Percentiles rank a stretch among this genome's conserved stretches.
Conservation (phyloP, 2,113 vertebrate species). For the Datnioides undecimradiatus region DNA sequence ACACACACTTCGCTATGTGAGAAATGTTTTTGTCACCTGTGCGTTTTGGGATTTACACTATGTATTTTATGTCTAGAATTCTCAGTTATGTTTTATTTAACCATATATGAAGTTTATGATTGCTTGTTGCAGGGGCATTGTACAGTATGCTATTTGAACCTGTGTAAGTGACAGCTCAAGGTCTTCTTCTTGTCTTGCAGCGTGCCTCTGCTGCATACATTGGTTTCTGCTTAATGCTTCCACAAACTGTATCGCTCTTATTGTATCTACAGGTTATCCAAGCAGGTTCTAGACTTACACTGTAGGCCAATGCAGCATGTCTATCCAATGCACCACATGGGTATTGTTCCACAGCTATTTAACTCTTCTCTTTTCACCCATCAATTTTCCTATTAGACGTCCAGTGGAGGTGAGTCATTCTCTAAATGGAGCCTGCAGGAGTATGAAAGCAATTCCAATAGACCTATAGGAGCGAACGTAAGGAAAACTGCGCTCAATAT, state of each 20-base stretch:
- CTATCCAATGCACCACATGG: slow-evolving; percentile 39
- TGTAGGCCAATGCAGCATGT: slow-evolving; percentile 40
- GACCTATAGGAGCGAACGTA: slow-evolving; percentile 44
- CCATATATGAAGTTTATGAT: not conserved
- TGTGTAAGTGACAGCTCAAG: slow-evolving; percentile 26
- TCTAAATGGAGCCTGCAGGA: slow-evolving; percentile 68
- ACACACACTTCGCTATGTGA: not conserved
- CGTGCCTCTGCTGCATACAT: slow-evolving; percentile 15
- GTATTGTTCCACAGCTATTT: slow-evolving; percentile 64
- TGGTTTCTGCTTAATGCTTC: slow-evolving; percentile 24
- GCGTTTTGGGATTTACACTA: not conserved
- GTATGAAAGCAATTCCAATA: slow-evolving; percentile 64
- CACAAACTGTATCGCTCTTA: slow-evolving; percentile 28
- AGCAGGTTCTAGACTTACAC: slow-evolving; percentile 18
- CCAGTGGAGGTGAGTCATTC: slow-evolving; percentile 62
- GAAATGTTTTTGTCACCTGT: not conserved
- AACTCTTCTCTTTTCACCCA: slow-evolving; percentile 52
- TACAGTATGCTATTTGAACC: not conserved
- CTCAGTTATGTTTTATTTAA: slow-evolving; percentile 20
- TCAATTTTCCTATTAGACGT: slow-evolving; percentile 66
- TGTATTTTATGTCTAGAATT: slow-evolving; percentile 10
- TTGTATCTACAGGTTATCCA: slow-evolving; percentile 29
- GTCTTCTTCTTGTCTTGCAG: slow-evolving; percentile 34
- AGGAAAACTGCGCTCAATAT: slow-evolving; percentile 51
- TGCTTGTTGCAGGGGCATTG: slow-evolving; percentile 20